Percentiles rank a stretch among this genome's conserved stretches.
These are phyloP conservation scores for Crotalus viridis DNA, from an alignment of 2,113 vertebrate species.

Conservation along the genomic window DNA sequence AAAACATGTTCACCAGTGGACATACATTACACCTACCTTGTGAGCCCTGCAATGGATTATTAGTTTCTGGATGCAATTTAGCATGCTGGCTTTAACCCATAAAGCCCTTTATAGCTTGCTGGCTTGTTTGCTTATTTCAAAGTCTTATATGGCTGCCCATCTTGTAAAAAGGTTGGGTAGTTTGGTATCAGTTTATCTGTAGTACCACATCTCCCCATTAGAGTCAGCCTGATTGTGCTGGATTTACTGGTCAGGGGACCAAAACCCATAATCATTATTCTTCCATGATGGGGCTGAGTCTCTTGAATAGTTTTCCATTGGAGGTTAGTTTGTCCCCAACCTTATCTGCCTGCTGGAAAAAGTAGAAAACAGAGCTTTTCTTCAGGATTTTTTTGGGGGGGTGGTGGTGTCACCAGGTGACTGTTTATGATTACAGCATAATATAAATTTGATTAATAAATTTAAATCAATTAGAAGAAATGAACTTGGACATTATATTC, in stretches of 20 bases:
- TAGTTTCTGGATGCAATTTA: not conserved
- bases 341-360: not conserved
- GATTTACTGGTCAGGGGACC: not conserved
- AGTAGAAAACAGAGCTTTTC: not conserved
- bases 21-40: not conserved
- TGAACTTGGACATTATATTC: not conserved
- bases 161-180: not conserved
- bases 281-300: not conserved
- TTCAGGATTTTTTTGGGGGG: fast-evolving
- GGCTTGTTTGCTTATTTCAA: not conserved
- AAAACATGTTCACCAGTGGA: not conserved
- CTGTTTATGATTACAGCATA: not conserved
- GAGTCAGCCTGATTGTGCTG: not conserved
- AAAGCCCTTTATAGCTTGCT: not conserved
- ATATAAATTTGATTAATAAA: not conserved
- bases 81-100: not conserved
- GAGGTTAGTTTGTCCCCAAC: not conserved
- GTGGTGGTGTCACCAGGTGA: not conserved
- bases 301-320: not conserved
- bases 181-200: not conserved
- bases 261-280: not conserved
- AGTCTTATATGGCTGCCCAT: not conserved
- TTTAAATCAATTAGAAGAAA: not conserved
- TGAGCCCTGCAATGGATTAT: not conserved
- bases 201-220: not conserved